phyloP scores from a whole-genome alignment of 2,113 vertebrate species.

The Gambusia affinis region DNA sequence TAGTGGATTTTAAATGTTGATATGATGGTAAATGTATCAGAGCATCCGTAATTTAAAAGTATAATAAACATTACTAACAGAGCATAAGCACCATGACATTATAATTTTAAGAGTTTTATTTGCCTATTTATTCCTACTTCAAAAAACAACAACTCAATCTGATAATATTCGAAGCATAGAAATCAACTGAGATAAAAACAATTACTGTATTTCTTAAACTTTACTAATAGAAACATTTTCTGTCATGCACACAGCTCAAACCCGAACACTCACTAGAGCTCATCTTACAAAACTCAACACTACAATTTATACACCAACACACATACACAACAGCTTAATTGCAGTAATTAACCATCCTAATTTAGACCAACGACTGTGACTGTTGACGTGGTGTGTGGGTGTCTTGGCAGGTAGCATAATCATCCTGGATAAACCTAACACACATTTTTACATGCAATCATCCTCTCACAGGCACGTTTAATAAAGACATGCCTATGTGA shows the following conservation, averaged over 20 bases:
- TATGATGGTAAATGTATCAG: neutral
- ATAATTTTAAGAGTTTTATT: too few relatives aligned
- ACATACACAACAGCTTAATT: slow-evolving; percentile 62
- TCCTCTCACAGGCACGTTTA: slow-evolving; percentile 54
- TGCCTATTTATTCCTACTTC: too few relatives aligned
- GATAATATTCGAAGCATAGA: neutral
- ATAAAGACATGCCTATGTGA: slow-evolving; percentile 32
- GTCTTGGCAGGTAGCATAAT: slow-evolving; percentile 71
- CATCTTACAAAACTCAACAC: slow-evolving; percentile 16
- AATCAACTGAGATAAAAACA: neutral
- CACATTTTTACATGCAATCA: slow-evolving; percentile 56
- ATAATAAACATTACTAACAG: too few relatives aligned
- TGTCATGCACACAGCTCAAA: neutral
- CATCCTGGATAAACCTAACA: slow-evolving; percentile 64
- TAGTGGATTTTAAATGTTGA: neutral
- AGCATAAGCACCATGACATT: too few relatives aligned
- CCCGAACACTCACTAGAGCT: slow-evolving; percentile 6
- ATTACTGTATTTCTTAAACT: slow-evolving; percentile 13
- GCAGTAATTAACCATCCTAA: slow-evolving; percentile 75
- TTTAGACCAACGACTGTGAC: slow-evolving; percentile 74
- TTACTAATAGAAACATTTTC: slow-evolving; percentile 20
- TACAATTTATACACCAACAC: slow-evolving; percentile 42
- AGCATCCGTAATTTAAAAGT: neutral
- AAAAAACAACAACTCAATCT: too few relatives aligned
- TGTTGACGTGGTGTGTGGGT: slow-evolving; percentile 68